Conservation (phyloP, 2,888 invertebrate species). For the Drosophila anomelani region DNA sequence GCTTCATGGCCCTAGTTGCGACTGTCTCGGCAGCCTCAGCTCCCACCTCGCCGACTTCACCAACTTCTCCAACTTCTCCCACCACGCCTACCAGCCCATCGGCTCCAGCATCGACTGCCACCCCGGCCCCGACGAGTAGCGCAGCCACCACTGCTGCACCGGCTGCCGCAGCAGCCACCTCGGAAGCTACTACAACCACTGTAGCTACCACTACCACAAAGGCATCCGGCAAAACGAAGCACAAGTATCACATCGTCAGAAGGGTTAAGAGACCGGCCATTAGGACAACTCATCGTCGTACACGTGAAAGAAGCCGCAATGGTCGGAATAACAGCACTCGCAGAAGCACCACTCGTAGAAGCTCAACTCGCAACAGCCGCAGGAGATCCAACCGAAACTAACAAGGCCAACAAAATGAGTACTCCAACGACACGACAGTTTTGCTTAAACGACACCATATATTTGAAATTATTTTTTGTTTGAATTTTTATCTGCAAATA, state of each 20-base stretch:
- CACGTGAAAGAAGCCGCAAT: neutral
- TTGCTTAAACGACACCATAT: neutral
- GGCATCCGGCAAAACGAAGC: neutral
- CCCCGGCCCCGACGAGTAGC: neutral
- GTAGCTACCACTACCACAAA: neutral
- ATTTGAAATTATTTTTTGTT: neutral
- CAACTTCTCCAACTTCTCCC: neutral
- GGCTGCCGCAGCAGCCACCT: neutral
- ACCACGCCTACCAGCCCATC: neutral
- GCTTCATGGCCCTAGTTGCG: neutral
- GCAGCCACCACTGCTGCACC: slow-evolving; percentile 2
- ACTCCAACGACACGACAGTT: neutral
- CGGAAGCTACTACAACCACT: neutral
- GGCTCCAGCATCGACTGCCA: neutral
- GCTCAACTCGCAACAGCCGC: neutral
- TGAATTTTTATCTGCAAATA: neutral
- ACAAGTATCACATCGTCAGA: neutral
- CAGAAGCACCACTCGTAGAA: neutral
- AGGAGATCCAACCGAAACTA: neutral
- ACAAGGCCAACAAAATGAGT: neutral
- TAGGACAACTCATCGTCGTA: neutral
- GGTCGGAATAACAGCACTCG: neutral
- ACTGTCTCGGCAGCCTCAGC: neutral
- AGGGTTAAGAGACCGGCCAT: neutral
- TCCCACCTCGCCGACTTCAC: neutral